These are phyloP conservation scores for Gonioctena quinquepunctata DNA, from an alignment of 1,140 invertebrate species.

Conservation along the genomic window DNA sequence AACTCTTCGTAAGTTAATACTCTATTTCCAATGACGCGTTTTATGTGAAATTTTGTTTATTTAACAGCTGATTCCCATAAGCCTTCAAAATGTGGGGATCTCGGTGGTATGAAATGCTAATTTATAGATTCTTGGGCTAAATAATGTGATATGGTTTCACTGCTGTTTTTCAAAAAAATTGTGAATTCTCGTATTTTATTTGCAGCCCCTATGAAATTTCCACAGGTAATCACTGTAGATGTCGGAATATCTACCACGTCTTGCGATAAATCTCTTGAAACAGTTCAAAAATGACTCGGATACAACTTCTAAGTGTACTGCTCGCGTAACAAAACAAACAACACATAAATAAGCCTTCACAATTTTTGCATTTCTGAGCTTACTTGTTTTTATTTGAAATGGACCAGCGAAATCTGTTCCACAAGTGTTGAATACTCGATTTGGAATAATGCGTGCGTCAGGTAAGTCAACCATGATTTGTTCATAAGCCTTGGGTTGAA, in stretches of 20 bases:
- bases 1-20: background rate
- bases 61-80: background rate
- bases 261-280: background rate
- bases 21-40: background rate
- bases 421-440: no score
- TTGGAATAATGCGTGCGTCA: no score
- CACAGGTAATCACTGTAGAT: background rate
- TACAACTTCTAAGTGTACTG: no score
- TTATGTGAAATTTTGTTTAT: background rate
- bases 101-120: background rate
- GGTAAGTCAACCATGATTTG: slow-evolving; percentile 37
- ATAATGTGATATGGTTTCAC: background rate
- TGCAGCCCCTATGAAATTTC: background rate
- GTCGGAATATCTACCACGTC: background rate
- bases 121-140: background rate
- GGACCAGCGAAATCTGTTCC: no score
- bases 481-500: background rate
- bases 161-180: background rate
- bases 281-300: no score
- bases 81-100: background rate
- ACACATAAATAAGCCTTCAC: no score
- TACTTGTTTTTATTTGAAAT: no score
- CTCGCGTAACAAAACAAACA: no score
- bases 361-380: no score
- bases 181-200: background rate